Evolutionary conservation across 2,888 invertebrate species (phyloP), one percentile per base, ranked within the genome.

Genomic region (Hofmannophila pseudospretella): DNA sequence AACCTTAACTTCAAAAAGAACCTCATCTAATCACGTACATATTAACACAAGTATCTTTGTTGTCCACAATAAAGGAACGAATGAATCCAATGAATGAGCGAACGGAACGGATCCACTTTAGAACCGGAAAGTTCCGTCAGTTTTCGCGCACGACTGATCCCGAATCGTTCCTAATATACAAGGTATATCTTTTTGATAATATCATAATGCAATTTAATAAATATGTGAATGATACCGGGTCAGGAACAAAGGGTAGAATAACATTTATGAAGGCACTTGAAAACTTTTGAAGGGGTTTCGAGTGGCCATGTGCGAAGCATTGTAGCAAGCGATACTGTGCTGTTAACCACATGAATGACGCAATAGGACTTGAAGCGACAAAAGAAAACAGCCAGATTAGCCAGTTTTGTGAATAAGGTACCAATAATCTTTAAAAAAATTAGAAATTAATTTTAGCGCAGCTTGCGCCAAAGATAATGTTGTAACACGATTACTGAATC

Each of bases 181-280:
- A 63, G 67, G 72, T 76, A 82, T 82, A 81, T 80, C 71, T 77
- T 74, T 84, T 82, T 81, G 78, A 84, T 82, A 73, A 70, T 74
- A 77, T 75, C 61, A 79, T 76, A 75, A 74, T 67, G 64, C 55
- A 57, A 58, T 67, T 62, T 64, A 57, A 59, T 68, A 66, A 62
- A 54, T 60, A 54, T 47, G 53, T 52, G 57, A 58, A 58, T 58
- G 60, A 60, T 58, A 53, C 49, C 44, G 40, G 46, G 41, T 39
- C 43, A 47, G 39, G 50, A 48, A 67, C 61, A 62, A 66, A 49
- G 51, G 44, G 39, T 47, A 42, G 49, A 51, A 52, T 49, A 49
- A 57, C 51, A 50, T 49, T 55, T 44, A 51, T 50, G 46, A 51
- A 45, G 53, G 47, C 45, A 47, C 57, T 56, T 50, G 53, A 54